phyloP scores from a whole-genome alignment of 2,113 vertebrate genomes.

The Varanus komodoensis region DNA sequence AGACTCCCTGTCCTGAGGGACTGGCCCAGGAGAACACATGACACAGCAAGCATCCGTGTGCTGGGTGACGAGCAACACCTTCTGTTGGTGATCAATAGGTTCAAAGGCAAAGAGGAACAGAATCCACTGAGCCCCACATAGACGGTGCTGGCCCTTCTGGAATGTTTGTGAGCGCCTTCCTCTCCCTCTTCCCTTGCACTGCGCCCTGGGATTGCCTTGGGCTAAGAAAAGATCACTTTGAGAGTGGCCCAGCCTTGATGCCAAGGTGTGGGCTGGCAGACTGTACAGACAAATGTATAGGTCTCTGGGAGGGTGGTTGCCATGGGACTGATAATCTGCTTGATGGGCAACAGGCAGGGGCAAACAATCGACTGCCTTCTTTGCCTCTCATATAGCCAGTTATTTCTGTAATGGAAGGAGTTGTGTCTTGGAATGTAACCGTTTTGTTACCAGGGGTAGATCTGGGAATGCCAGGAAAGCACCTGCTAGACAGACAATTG shows the following conservation, averaged over 20 bases:
- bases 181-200: conserved; percentile 31
- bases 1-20: conserved; percentile 43
- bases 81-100: neutral
- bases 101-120: rapidly evolving
- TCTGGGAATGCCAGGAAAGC: neutral
- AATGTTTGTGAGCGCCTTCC: neutral
- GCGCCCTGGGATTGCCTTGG: neutral
- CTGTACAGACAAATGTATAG: neutral
- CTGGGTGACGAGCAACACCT: neutral
- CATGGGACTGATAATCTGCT: neutral
- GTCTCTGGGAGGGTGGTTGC: neutral
- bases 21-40: conserved; percentile 59
- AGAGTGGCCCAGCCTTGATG: neutral
- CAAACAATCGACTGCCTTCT: neutral
- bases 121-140: rapidly evolving
- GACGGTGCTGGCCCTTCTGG: neutral
- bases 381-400: neutral
- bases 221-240: neutral
- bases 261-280: neutral
- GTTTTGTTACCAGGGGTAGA: neutral
- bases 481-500: neutral
- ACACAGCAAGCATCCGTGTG: neutral
- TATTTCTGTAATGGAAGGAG: neutral
- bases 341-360: neutral
- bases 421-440: neutral